A percentile compares a stretch with the other conserved stretches of the same genome.
These are phyloP conservation scores for Psittacula echo DNA, from an alignment of 2,797 vertebrate species.

Conservation along the genomic window DNA sequence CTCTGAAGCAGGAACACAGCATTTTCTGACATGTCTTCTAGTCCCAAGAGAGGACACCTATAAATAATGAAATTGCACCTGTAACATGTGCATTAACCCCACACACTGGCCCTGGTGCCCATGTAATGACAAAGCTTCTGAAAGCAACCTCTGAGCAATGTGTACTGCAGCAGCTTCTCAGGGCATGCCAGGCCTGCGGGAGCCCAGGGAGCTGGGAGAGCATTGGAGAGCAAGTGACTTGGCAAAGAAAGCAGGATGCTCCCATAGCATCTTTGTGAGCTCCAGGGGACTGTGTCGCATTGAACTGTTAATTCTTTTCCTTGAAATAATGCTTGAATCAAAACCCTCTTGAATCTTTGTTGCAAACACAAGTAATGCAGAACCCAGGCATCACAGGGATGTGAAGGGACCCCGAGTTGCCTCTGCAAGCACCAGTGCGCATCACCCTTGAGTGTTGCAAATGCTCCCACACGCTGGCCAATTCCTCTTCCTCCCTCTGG, in stretches of 20 bases:
- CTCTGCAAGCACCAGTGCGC: background rate
- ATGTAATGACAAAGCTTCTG: background rate
- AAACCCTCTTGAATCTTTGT: background rate
- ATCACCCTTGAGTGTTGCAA: background rate
- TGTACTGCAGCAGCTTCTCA: no score
- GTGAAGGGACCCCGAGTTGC: rapidly evolving
- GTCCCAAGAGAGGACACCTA: background rate
- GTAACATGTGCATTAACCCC: background rate
- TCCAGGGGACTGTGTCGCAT: background rate
- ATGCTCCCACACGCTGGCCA: background rate
- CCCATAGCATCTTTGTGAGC: background rate
- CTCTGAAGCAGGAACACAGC: background rate
- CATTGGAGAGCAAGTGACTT: rapidly evolving
- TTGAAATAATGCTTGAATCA: background rate
- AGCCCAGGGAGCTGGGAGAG: rapidly evolving
- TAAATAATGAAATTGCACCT: background rate
- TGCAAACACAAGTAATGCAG: background rate
- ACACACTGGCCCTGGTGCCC: background rate
- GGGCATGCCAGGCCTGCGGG: background rate
- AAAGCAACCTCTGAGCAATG: background rate
- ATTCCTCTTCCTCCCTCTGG: background rate
- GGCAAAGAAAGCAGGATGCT: background rate
- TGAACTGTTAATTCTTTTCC: background rate
- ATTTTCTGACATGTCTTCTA: background rate
- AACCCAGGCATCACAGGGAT: background rate